These are phyloP conservation scores for Ramazzottius varieornatus DNA, from an alignment of 2,888 invertebrate genomes.

Conservation along the genomic window DNA sequence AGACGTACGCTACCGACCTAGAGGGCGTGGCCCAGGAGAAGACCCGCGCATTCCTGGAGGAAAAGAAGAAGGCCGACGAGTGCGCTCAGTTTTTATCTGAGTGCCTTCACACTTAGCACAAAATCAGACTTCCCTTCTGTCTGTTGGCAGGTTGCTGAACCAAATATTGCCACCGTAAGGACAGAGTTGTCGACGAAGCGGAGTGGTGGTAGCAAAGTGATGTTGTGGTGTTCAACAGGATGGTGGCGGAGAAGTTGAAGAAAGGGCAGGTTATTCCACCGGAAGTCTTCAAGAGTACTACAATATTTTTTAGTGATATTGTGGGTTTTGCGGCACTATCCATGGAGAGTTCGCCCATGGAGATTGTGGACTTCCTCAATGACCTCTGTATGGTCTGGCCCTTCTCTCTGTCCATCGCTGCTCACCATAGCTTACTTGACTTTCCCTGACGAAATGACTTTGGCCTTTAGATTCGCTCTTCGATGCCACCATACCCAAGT, in stretches of 20 bases:
- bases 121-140: no score
- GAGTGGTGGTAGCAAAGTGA: no score
- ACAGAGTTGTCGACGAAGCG: no score
- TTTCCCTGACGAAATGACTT: background rate
- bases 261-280: background rate
- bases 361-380: background rate
- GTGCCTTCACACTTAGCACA: no score
- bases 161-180: no score
- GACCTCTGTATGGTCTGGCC: background rate
- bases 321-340: background rate
- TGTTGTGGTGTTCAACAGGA: background rate
- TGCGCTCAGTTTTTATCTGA: no score
- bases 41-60: background rate
- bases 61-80: background rate
- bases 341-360: background rate
- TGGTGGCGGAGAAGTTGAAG: background rate
- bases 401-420: background rate
- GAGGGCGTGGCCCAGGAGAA: background rate
- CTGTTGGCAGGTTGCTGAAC: no score
- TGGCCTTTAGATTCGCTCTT: background rate
- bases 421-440: background rate
- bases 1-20: background rate
- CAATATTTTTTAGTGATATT: background rate
- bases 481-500: background rate
- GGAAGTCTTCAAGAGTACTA: background rate